Evolutionary conservation across 2,113 vertebrate genomes (phyloP).

Genomic region (Pseudorhombus dupliciocellatus): DNA sequence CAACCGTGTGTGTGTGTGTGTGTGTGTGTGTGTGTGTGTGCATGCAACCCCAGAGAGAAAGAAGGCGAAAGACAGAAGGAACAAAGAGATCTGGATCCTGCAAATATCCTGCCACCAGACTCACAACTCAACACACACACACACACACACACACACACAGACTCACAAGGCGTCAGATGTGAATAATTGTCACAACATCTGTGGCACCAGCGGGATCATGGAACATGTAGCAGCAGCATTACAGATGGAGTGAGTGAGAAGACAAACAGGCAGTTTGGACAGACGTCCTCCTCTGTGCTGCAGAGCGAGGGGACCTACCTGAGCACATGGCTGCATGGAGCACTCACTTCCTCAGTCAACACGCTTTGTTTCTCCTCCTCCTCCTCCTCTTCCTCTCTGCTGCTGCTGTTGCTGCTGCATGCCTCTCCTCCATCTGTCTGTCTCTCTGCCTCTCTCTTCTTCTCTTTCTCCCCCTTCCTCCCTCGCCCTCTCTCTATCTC

Average conservation of each 20-base stretch:
- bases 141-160: slow-evolving; percentile 1
- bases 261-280: no score
- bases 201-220: no score
- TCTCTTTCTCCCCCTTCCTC: slow-evolving; percentile 21
- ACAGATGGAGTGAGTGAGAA: no score
- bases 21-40: slow-evolving; percentile 39
- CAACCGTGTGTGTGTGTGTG: slow-evolving; percentile 42
- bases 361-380: slow-evolving; percentile 77
- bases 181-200: no score
- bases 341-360: slow-evolving; percentile 72
- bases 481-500: slow-evolving; percentile 25
- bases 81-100: slow-evolving; percentile 75
- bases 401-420: slow-evolving; percentile 51
- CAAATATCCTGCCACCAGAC: slow-evolving; percentile 69
- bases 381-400: slow-evolving; percentile 65
- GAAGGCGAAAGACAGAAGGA: slow-evolving; percentile 62
- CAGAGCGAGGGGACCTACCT: slow-evolving; percentile 78
- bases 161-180: background rate
- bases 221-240: no score
- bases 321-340: slow-evolving; percentile 76
- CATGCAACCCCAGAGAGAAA: slow-evolving; percentile 51
- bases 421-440: slow-evolving; percentile 71
- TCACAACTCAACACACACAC: slow-evolving; percentile 38
- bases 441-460: slow-evolving; percentile 50
- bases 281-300: no score